Conservation (phyloP, 2,113 vertebrate genomes). For the Conger conger region DNA sequence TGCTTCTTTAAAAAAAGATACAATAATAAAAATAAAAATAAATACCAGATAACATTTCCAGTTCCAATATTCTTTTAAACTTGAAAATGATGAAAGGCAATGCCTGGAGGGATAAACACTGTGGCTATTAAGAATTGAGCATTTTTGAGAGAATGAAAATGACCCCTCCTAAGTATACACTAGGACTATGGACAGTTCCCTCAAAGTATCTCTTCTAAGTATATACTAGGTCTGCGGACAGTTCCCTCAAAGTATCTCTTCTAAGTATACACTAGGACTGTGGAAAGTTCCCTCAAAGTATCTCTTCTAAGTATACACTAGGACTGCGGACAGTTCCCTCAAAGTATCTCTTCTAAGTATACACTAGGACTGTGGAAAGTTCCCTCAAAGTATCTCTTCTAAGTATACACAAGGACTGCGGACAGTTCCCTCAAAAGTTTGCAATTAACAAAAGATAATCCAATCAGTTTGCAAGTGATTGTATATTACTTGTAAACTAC, state of each 20-base stretch:
- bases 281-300: background rate
- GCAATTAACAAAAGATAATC: background rate
- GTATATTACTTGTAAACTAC: constrained; percentile 3
- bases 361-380: background rate
- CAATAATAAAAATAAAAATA: too few relatives aligned
- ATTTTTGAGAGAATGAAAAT: background rate
- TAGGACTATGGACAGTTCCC: background rate
- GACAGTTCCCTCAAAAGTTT: background rate
- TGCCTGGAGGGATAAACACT: background rate
- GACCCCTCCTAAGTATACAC: background rate
- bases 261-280: background rate
- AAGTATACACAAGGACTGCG: background rate
- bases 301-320: background rate
- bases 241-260: background rate
- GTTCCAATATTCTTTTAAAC: background rate
- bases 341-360: background rate
- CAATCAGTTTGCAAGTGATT: background rate
- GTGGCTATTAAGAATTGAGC: background rate
- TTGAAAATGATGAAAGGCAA: background rate
- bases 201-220: background rate
- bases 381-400: background rate
- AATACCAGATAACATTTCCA: too few relatives aligned
- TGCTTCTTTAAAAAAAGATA: too few relatives aligned
- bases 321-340: background rate
- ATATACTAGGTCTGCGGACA: background rate